Evolutionary conservation across 2,113 vertebrate species (phyloP).

Genomic region (Argyrosomus japonicus): DNA sequence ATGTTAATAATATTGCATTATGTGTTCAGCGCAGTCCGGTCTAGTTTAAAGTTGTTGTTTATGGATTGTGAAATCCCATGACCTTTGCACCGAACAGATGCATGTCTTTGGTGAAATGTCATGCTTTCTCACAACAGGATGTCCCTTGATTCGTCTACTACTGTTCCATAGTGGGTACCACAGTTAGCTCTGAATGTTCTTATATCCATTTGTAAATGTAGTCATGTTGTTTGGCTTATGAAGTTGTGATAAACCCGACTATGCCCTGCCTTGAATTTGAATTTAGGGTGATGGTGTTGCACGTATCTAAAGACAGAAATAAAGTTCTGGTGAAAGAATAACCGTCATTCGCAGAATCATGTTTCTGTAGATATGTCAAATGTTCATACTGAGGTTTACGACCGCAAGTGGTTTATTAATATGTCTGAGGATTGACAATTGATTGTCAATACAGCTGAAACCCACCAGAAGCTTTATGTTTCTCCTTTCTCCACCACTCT

Average conservation of each 20-base stretch:
- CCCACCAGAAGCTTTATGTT: constrained; percentile 28
- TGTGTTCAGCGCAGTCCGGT: background rate
- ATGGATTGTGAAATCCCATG: background rate
- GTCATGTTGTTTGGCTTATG: background rate
- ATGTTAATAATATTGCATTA: background rate
- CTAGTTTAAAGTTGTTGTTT: background rate
- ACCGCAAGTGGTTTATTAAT: background rate
- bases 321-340: background rate
- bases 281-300: background rate
- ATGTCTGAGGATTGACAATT: background rate
- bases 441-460: background rate
- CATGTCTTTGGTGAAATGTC: constrained; percentile 2
- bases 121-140: background rate
- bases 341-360: background rate
- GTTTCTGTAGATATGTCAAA: background rate
- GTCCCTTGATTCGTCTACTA: background rate
- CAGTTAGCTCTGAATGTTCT: background rate
- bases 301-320: background rate
- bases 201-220: background rate
- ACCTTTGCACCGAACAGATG: background rate
- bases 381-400: background rate
- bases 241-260: background rate
- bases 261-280: background rate
- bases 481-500: background rate
- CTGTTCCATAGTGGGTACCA: background rate